These are phyloP conservation scores for Pycnonotus jocosus DNA, from an alignment of 2,113 vertebrate species.

Conservation along the genomic window DNA sequence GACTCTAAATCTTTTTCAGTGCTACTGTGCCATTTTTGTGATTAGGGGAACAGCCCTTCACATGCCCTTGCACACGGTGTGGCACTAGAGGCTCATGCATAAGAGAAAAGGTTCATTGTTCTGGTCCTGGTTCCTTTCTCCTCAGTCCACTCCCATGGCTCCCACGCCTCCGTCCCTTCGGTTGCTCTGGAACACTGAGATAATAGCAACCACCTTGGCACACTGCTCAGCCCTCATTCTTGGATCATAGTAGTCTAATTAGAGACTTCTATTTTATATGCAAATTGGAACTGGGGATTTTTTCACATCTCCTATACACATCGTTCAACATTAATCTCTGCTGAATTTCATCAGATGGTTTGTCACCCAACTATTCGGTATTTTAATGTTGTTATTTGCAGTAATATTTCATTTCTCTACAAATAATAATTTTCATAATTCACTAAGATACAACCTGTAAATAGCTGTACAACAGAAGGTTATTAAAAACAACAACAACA, in stretches of 20 bases:
- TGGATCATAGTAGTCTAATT: neutral
- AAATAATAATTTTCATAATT: neutral
- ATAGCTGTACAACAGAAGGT: neutral
- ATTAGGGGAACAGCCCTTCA: neutral
- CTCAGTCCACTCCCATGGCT: fast-evolving
- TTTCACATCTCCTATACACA: neutral
- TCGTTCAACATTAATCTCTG: neutral
- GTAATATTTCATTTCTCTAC: neutral
- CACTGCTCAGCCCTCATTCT: neutral
- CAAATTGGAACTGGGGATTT: neutral
- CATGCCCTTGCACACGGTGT: neutral
- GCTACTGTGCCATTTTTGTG: neutral
- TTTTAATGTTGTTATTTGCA: neutral
- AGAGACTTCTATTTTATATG: neutral
- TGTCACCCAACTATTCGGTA: neutral
- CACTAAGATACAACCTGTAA: neutral
- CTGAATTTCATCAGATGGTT: neutral
- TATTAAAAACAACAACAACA: neutral
- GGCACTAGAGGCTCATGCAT: neutral
- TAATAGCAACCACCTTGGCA: neutral
- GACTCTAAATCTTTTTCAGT: neutral
- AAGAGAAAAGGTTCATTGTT: neutral
- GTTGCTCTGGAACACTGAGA: neutral
- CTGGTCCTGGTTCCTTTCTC: neutral
- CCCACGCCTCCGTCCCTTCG: neutral